A percentile compares a stretch with the other conserved stretches of the same genome.
Evolutionary conservation across 2,888 invertebrate genomes (phyloP).

Genomic region (Tineola bisselliella): DNA sequence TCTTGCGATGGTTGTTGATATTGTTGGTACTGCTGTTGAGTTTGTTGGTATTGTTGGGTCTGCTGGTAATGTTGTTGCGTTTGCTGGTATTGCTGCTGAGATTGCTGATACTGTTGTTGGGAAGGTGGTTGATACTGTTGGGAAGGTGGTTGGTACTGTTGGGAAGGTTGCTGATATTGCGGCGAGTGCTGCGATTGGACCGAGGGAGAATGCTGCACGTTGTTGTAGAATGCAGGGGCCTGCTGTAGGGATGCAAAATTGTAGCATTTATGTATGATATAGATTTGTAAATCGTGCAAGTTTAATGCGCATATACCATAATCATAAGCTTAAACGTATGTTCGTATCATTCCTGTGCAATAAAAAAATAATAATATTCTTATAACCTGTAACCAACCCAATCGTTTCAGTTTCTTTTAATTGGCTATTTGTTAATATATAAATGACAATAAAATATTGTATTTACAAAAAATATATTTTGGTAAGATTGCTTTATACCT

Average conservation of each 20-base stretch:
- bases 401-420: neutral
- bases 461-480: neutral
- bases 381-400: neutral
- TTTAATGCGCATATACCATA: neutral
- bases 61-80: slow-evolving; percentile 22
- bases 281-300: slow-evolving; percentile 4
- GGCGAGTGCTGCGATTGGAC: slow-evolving; percentile 19
- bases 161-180: slow-evolving; percentile 22
- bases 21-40: slow-evolving; percentile 17
- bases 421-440: neutral
- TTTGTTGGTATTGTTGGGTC: slow-evolving; percentile 24
- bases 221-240: slow-evolving; percentile 56
- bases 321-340: neutral
- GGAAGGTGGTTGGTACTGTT: slow-evolving; percentile 22
- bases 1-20: slow-evolving; percentile 22
- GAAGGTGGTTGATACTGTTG: slow-evolving; percentile 22
- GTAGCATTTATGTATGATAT: slow-evolving; percentile 7
- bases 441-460: neutral
- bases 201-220: slow-evolving; percentile 46
- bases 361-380: neutral
- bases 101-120: slow-evolving; percentile 22
- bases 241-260: slow-evolving; percentile 35
- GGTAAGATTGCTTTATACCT: slow-evolving; percentile 20
- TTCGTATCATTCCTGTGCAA: neutral
- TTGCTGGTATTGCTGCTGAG: slow-evolving; percentile 22